Evolutionary conservation across 2,888 invertebrate species (phyloP).

Genomic region (Dolichomitus sp.): DNA sequence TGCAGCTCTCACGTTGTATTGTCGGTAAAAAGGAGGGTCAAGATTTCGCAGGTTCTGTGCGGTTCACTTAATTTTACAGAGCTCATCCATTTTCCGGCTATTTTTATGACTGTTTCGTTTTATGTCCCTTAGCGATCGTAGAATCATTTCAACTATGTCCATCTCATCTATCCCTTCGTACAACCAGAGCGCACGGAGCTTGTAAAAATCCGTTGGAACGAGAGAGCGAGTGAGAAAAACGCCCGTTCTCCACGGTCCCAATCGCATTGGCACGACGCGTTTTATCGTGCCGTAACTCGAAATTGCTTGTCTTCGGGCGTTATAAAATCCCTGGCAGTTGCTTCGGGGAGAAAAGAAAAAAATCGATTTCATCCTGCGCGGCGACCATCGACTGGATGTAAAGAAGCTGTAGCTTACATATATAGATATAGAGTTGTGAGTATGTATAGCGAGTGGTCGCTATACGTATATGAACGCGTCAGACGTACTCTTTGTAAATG

Average conservation of each 20-base stretch:
- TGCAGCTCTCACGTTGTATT: not conserved
- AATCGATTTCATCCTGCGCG: conserved; percentile 67
- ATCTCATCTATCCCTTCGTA: conserved; percentile 13
- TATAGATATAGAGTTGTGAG: not conserved
- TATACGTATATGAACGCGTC: conserved; percentile 20
- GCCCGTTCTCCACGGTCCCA: conserved; percentile 45
- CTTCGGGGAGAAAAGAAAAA: conserved; percentile 59
- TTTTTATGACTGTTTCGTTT: conserved; percentile 69
- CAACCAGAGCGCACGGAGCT: conserved; percentile 28
- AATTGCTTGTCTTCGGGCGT: conserved; percentile 78
- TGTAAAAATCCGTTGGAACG: conserved; percentile 56
- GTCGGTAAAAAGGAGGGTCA: conserved; percentile 2
- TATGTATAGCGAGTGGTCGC: conserved; percentile 24
- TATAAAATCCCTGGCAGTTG: conserved; percentile 76
- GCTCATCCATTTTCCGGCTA: conserved; percentile 61
- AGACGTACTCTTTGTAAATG: conserved; percentile 40
- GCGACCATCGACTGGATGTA: conserved; percentile 57
- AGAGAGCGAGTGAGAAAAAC: conserved; percentile 44
- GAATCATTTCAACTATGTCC: conserved; percentile 61
- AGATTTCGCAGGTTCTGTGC: conserved; percentile 24
- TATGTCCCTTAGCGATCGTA: conserved; percentile 61
- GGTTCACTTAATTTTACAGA: conserved; percentile 53
- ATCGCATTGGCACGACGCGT: conserved; percentile 70
- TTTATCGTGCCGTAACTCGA: conserved; percentile 80
- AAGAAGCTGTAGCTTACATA: conserved; percentile 40